Percentiles rank a stretch among this genome's conserved stretches.
phyloP scores from a whole-genome alignment of 2,888 invertebrate genomes.

The Drosophila atroscutellata region DNA sequence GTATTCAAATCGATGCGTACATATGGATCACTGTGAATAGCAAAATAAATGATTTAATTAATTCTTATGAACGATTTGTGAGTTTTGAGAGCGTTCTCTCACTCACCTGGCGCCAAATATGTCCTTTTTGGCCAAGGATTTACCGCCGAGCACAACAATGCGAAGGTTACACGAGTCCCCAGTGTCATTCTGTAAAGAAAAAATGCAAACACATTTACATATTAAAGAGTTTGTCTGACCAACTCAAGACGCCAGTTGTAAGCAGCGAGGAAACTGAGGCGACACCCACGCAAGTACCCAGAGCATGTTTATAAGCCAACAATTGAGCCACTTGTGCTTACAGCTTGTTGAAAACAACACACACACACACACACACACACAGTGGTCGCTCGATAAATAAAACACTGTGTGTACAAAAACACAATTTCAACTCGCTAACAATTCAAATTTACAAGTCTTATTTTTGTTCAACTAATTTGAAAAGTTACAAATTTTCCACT shows the following conservation, averaged over 20 bases:
- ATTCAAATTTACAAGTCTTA: not conserved
- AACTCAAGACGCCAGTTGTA: not conserved
- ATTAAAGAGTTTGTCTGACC: slow-evolving; percentile 7
- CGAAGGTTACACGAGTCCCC: slow-evolving; percentile 91
- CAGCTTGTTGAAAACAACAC: slow-evolving; percentile 6
- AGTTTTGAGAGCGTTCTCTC: slow-evolving; percentile 1
- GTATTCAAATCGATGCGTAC: slow-evolving; percentile 96
- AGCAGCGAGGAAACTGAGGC: not conserved
- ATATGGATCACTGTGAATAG: slow-evolving; percentile 94
- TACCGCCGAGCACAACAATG: slow-evolving; percentile 93
- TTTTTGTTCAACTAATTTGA: not conserved
- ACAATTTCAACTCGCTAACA: not conserved
- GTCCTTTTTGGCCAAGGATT: slow-evolving; percentile 98
- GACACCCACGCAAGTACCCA: not conserved
- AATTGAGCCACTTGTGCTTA: slow-evolving; percentile 55
- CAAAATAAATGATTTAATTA: not conserved
- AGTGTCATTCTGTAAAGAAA: slow-evolving; percentile 89
- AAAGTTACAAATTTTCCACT: not conserved
- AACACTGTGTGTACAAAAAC: not conserved
- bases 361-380: not conserved
- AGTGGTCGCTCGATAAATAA: slow-evolving; percentile 4
- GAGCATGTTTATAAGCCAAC: slow-evolving; percentile 7
- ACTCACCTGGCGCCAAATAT: slow-evolving; percentile 98
- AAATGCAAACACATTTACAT: slow-evolving; percentile 34
- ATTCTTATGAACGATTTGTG: not conserved